These are phyloP conservation scores for Aviceda cuculoides DNA, from an alignment of 2,797 vertebrate species.

Conservation along the genomic window DNA sequence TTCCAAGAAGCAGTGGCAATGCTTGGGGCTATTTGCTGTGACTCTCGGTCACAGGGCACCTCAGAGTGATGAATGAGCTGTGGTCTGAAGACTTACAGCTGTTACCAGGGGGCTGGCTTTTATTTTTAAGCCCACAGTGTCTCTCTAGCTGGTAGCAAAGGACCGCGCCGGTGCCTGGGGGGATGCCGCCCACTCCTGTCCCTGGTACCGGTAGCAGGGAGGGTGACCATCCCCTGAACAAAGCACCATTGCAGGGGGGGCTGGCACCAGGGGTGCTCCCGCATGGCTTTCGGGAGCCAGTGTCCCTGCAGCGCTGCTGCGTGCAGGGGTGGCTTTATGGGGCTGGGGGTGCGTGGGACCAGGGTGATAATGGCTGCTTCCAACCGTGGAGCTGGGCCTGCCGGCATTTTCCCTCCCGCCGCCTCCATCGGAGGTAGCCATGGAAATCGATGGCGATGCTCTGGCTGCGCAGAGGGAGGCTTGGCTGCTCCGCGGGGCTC, in stretches of 20 bases:
- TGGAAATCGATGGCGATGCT: neutral
- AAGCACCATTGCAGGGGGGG: fast-evolving
- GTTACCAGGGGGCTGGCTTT: neutral
- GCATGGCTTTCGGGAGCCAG: neutral
- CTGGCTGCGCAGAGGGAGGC: neutral
- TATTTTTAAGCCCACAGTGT: neutral
- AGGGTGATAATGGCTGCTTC: neutral
- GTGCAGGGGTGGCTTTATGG: neutral
- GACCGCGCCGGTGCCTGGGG: fast-evolving
- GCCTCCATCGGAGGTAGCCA: neutral
- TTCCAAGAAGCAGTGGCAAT: neutral
- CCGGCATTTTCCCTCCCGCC: neutral
- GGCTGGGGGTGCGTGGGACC: neutral
- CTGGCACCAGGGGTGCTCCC: neutral
- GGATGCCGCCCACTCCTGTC: fast-evolving
- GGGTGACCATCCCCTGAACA: neutral
- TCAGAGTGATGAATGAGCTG: neutral
- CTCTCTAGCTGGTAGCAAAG: neutral
- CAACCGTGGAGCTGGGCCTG: fast-evolving
- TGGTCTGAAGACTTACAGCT: neutral
- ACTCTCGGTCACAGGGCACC: neutral
- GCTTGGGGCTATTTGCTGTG: neutral
- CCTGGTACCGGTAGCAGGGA: neutral
- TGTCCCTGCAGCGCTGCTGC: neutral
- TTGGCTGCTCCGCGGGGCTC: fast-evolving